Conservation (phyloP, 2,113 vertebrate species). For the Heliornis fulica region DNA sequence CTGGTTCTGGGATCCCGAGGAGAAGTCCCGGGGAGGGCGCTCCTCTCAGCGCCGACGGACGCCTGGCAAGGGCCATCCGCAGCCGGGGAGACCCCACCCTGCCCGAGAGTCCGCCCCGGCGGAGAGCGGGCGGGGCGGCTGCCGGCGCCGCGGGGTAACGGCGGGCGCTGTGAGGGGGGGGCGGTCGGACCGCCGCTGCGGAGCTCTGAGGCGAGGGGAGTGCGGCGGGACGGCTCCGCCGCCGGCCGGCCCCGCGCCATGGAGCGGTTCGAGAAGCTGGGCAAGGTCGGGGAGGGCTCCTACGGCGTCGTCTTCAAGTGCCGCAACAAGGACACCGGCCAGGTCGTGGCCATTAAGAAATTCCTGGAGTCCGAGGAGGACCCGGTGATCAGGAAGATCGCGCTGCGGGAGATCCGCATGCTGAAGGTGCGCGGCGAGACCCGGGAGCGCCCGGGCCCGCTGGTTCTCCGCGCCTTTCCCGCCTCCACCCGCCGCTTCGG, state of each 20-base stretch:
- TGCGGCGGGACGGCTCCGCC: not conserved
- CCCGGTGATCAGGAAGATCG: constrained; percentile 91
- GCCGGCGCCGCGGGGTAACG: not conserved
- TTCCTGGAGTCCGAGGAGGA: constrained; percentile 95
- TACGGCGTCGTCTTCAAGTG: constrained; percentile 97
- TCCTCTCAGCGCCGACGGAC: not conserved
- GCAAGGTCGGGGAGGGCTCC: constrained; percentile 92
- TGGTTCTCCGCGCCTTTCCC: not conserved
- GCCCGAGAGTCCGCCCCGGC: not conserved
- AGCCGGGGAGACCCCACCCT: not conserved
- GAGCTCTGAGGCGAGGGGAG: not conserved
- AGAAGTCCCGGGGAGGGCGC: not conserved
- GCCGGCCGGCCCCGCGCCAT: constrained; percentile 53
- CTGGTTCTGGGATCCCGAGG: not conserved
- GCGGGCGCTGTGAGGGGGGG: not conserved
- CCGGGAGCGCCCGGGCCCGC: not conserved
- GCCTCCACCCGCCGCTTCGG: not conserved
- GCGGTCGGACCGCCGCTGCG: not conserved
- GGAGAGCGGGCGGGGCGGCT: not conserved
- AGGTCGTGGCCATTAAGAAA: constrained; percentile 94
- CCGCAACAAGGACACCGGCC: constrained; percentile 87
- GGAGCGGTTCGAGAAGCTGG: constrained; percentile 95
- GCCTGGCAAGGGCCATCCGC: not conserved
- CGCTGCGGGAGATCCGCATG: constrained; percentile 92
- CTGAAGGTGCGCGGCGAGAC: constrained; percentile 78